Base-by-base conservation (phyloP, 2,888 invertebrate species). In the Glaucopsyche alexis region DNA sequence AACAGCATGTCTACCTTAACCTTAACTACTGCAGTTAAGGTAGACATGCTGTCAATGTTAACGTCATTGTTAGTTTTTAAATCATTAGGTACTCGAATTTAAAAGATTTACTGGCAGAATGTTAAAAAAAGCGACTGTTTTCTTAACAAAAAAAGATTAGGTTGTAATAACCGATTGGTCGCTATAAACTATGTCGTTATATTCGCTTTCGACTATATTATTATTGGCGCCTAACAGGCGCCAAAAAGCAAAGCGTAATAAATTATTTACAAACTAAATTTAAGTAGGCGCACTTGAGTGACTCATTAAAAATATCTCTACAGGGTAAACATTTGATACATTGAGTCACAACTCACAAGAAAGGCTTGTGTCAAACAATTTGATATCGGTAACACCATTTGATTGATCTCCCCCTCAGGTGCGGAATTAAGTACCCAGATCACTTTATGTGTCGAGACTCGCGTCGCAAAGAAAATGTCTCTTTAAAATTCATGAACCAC, bases 401-500 rank as follows among this genome's bases (percentile, higher is more conserved):
- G 70, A 40, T 74, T 73, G 74, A 71, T 73, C 67, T 67, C 71
- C 76, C 75, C 73, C 79, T 77, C 79, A 79, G 80, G 80, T 80
- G 79, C 77, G 79, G 80, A 80, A 83, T 82, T 85, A 85, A 85
- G 81, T 82, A 79, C 80, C 79, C 65, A 79, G 80, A 82, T 83
- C 80, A 83, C 81, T 83, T 82, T 80, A 80, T 82, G 80, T 81
- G 79, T 79, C n/a, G n/a, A n/a, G n/a, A n/a, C n/a, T n/a, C 82
- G 80, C 81, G 79, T 79, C 81, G 81, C 82, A 85, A 88, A 87
- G 88, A 87, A 87, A 89, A 87, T 86, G 82, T 79, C 86, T 87
- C 81, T 83, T 89, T 89, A 88, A 90, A 88, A 89, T 89, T 89
- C 89, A 89, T 89, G 89, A 89, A 85, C 77, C 78, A 81, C 86